These are phyloP conservation scores for Chymomyza caudatula DNA, from an alignment of 2,888 invertebrate genomes.

Conservation along the genomic window DNA sequence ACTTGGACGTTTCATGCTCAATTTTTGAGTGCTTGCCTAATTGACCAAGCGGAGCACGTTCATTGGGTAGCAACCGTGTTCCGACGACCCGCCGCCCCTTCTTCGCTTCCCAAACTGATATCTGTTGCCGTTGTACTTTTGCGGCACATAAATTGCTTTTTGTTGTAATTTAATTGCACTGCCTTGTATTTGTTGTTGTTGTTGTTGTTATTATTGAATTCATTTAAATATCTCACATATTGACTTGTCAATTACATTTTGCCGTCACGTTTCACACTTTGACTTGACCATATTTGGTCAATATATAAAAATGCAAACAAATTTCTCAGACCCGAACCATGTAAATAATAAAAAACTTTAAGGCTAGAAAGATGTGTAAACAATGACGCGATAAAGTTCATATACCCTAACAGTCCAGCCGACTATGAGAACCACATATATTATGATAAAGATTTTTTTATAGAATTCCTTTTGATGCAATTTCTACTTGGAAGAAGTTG, in stretches of 20 bases:
- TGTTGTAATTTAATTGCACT: conserved; percentile 21
- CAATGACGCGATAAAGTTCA: not conserved
- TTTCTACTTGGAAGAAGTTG: too few species aligned
- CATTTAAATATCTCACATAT: conserved; percentile 30
- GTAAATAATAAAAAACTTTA: not conserved
- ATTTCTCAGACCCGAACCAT: not conserved
- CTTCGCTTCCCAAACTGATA: not conserved
- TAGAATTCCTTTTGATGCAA: too few species aligned
- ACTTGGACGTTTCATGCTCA: conserved; percentile 4
- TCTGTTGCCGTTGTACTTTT: not conserved
- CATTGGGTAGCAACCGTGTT: not conserved
- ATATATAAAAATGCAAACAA: conserved; percentile 1
- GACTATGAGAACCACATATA: not conserved
- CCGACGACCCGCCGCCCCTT: too few species aligned
- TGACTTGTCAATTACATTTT: conserved; percentile 33
- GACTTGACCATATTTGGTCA: conserved; percentile 48
- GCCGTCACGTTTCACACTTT: conserved; percentile 42
- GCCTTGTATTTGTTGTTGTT: not conserved
- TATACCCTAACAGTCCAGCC: not conserved
- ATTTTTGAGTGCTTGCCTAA: conserved; percentile 17
- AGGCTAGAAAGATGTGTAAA: not conserved
- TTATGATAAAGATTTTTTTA: not conserved
- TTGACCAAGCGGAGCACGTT: not conserved
- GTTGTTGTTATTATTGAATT: conserved; percentile 4
- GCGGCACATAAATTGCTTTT: conserved; percentile 13